phyloP scores from a whole-genome alignment of 2,888 invertebrate genomes.

The Bugula neritina region DNA sequence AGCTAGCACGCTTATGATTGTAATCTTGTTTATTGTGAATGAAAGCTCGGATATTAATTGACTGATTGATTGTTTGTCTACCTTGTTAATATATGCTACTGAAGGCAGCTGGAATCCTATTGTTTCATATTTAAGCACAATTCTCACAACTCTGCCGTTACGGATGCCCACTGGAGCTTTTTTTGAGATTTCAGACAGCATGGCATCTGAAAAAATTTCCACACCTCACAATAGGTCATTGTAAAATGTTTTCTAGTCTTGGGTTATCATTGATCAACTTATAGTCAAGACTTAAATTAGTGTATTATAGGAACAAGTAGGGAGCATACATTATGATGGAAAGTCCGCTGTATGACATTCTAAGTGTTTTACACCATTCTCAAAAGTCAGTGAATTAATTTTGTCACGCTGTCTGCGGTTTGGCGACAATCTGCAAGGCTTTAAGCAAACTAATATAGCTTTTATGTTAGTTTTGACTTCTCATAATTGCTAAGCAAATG shows the following conservation, averaged over 20 bases:
- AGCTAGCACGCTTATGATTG: conserved; percentile 15
- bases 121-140: not conserved
- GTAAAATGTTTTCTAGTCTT: not conserved
- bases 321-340: too few relatives aligned
- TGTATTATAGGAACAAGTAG: not conserved
- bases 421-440: not conserved
- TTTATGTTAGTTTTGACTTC: conserved; percentile 17
- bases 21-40: not conserved
- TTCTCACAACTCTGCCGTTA: not conserved
- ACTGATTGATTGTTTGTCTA: not conserved
- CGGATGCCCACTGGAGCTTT: not conserved
- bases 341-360: not conserved
- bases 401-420: conserved; percentile 19
- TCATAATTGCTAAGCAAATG: conserved; percentile 15
- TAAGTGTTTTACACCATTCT: not conserved
- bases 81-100: not conserved
- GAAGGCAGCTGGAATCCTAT: conserved; percentile 24
- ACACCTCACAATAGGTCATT: not conserved
- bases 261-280: not conserved
- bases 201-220: not conserved
- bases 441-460: conserved; percentile 15
- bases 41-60: not conserved
- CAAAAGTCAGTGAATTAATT: not conserved
- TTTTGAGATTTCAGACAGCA: not conserved
- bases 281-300: not conserved